Base-by-base conservation (phyloP, 2,888 invertebrate genomes). In the Maniola hyperantus region DNA sequence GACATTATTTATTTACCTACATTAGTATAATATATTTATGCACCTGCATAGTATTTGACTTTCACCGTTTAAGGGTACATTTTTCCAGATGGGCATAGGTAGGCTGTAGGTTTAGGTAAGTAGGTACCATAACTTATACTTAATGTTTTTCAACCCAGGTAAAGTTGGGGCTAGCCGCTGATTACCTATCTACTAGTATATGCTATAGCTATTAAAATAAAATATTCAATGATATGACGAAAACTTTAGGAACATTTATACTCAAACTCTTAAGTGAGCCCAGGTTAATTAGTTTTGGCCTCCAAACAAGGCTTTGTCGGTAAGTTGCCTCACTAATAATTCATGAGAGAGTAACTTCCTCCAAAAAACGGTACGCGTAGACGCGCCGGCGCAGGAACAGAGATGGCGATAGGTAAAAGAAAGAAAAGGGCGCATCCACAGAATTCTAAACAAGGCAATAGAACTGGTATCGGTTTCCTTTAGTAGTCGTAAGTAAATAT, bases 301-400 rank as follows among this genome's bases (percentile, higher is more conserved):
- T 81, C 86, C 83, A 89, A 89, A 89, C 87, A 88, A 89, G 88
- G 87, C 90, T 91, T 91, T 91, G 90, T 87, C 89, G 91, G 91
- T 88, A 85, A 64, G 85, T 83, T 74, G 79, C 80, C 79, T 78
- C 64, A 18, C 79, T 83, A 87, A 88, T 90, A 91, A 88, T 78
- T 90, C 87, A 90, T 87, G 71, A 74, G 78, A 76, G 78, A 81
- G 84, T 85, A 87, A 83, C 86, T 83, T 85, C 83, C 80, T 79
- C 76, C 73, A 76, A 84, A 83, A 83, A 79, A 79, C 77, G 84
- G 81, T 77, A 74, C 77, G 78, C 82, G 89, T 82, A 91, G 91
- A 91, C 91, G 88, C 81, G 79, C 77, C 89, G 91, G 89, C 90
- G 91, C 90, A 88, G 79, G 68, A 71, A 63, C 78, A 86, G 81